Percentiles rank a stretch among this genome's conserved stretches.
Evolutionary conservation across 2,113 vertebrate genomes (phyloP).

Genomic region (Podiceps cristatus): DNA sequence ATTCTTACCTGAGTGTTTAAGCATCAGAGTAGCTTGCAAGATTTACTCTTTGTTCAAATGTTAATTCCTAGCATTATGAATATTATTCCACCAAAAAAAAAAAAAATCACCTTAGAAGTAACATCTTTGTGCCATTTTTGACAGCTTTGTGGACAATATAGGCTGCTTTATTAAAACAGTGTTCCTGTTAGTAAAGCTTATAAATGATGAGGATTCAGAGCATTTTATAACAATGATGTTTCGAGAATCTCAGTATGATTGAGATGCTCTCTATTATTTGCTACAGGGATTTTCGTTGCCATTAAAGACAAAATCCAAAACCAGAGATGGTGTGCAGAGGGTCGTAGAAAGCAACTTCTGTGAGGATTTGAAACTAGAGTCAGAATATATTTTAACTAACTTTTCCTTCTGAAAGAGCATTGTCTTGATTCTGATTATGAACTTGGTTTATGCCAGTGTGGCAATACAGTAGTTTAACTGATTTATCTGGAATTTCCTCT

Average conservation of each 20-base stretch:
- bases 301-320: background rate
- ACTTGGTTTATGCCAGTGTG: background rate
- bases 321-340: background rate
- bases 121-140: background rate
- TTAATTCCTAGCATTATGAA: conserved; percentile 8
- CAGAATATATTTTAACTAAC: background rate
- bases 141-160: background rate
- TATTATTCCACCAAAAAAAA: background rate
- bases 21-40: background rate
- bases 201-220: background rate
- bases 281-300: background rate
- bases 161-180: background rate
- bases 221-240: background rate
- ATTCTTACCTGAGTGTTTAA: conserved; percentile 29
- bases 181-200: background rate
- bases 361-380: background rate
- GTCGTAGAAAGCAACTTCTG: background rate
- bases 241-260: background rate
- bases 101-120: background rate
- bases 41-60: background rate
- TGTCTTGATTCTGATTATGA: background rate
- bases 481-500: background rate
- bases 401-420: background rate
- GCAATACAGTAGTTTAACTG: background rate
- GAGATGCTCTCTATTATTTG: background rate